Evolutionary conservation across 2,797 vertebrate genomes (phyloP).

Genomic region (Sebastes matsubarae): DNA sequence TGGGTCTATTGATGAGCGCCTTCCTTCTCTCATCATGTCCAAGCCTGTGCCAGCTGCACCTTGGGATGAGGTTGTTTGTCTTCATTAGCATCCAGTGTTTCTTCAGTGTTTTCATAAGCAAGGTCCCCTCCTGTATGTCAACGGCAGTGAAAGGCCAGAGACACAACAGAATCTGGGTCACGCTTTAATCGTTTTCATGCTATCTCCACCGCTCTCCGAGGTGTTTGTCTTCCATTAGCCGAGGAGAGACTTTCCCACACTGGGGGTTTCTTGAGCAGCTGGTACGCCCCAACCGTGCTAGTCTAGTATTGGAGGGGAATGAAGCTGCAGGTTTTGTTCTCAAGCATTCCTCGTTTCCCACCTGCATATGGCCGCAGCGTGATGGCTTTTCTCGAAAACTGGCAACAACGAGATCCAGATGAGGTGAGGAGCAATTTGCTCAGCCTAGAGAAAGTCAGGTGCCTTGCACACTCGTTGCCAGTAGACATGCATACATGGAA

Average conservation of each 20-base stretch:
- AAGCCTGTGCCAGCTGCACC: constrained; percentile 67
- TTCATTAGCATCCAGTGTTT: constrained; percentile 77
- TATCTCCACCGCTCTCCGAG: constrained; percentile 72
- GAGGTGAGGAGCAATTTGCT: constrained; percentile 23
- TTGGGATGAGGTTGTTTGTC: constrained; percentile 70
- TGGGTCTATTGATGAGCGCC: constrained; percentile 31
- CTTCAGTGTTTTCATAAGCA: constrained; percentile 72
- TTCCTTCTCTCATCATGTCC: constrained; percentile 44
- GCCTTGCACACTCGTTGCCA: neutral
- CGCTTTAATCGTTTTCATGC: constrained; percentile 81
- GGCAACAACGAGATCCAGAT: constrained; percentile 39
- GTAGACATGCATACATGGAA: neutral
- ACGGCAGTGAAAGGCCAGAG: constrained; percentile 73
- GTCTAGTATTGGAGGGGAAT: constrained; percentile 9
- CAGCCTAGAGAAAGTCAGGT: constrained; percentile 28
- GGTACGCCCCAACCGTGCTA: constrained; percentile 45
- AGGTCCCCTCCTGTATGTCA: constrained; percentile 75
- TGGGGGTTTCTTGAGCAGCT: constrained; percentile 69
- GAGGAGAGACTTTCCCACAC: constrained; percentile 75
- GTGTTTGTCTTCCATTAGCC: constrained; percentile 76
- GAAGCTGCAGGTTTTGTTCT: constrained; percentile 52
- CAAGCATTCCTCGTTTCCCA: constrained; percentile 50
- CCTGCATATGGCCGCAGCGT: constrained; percentile 41
- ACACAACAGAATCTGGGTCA: constrained; percentile 81
- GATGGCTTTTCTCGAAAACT: constrained; percentile 16